phyloP scores from a whole-genome alignment of 2,113 vertebrate genomes.

The Corythaixoides concolor region DNA sequence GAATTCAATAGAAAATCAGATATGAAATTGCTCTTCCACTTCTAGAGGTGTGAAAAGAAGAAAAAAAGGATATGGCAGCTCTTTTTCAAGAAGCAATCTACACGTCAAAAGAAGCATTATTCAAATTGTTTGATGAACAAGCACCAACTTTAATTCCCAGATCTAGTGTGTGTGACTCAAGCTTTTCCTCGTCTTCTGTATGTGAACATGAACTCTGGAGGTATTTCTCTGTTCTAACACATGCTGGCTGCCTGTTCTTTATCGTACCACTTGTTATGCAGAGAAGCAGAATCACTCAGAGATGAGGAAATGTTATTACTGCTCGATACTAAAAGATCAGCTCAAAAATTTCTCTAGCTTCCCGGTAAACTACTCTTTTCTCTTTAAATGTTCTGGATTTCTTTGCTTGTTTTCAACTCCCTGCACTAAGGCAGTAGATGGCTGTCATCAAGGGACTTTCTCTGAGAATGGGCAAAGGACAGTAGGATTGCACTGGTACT shows the following conservation, averaged over 20 bases:
- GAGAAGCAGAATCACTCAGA: neutral
- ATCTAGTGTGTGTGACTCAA: neutral
- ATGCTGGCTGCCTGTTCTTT: neutral
- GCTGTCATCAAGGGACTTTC: neutral
- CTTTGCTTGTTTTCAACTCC: neutral
- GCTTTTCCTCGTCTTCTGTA: neutral
- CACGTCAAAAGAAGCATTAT: neutral
- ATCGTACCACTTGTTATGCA: neutral
- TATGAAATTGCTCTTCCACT: conserved; percentile 33
- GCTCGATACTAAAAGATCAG: neutral
- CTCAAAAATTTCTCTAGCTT: neutral
- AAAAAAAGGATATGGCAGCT: neutral
- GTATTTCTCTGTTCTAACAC: neutral
- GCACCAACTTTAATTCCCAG: neutral
- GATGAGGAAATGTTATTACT: neutral
- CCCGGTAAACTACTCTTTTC: neutral
- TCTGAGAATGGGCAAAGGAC: neutral
- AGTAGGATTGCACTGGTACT: neutral
- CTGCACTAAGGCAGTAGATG: neutral
- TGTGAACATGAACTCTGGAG: neutral
- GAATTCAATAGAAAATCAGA: conserved; percentile 53
- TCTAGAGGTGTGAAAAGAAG: neutral
- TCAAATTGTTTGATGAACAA: conserved; percentile 19
- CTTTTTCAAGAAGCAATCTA: conserved; percentile 25
- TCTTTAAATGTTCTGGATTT: neutral